Base-by-base conservation (phyloP, 2,797 vertebrate species). In the Sorex maritimensis region DNA sequence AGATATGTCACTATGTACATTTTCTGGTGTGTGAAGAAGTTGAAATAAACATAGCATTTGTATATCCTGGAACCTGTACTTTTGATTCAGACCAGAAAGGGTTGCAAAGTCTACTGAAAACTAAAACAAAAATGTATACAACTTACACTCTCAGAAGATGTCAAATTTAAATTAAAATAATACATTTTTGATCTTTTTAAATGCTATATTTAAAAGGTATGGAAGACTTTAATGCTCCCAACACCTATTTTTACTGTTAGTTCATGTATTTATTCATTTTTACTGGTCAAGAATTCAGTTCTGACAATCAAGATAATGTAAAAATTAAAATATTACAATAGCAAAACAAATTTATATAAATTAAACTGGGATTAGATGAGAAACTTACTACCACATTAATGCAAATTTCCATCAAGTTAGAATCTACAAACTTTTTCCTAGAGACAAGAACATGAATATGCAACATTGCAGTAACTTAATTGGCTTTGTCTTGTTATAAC, bases 21-120 rank as follows among this genome's bases (percentile, higher is more conserved):
- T 72, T 81, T 82, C 41, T 52, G 58, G 2, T 28, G 19, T 52
- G n/a, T 46, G 83, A 11, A 68, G 71, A 87, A 81, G 74, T 34
- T 69, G 68, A 87, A 80, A 75, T 19, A 80, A 93, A 90, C 21
- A 90, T 77, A 73, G 1, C 7, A 58, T 63, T 87, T 89, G 41
- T 77, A 8, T 15, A 41, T 75, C 2, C 63, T 61, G 10, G 24
- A 89, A 74, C 15, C 21, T 79, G 1, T 49, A 79, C 19, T 79
- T 86, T 75, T 61, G 0, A 67, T 75, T 63, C 65, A 38, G 0
- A 41, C 7, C 26, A 81, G 41, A 9, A 41, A 85, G 9, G 26
- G 68, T 75, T 14, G 17, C 65, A 4, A 84, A 79, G 8, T 75
- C 28, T 75, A 80, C 23, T n/a, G 13, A 77, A 84, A 72, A 90